Evolutionary conservation across 2,113 vertebrate species (phyloP), one percentile per base, ranked within the genome.

Genomic region (Pluvianellus socialis): DNA sequence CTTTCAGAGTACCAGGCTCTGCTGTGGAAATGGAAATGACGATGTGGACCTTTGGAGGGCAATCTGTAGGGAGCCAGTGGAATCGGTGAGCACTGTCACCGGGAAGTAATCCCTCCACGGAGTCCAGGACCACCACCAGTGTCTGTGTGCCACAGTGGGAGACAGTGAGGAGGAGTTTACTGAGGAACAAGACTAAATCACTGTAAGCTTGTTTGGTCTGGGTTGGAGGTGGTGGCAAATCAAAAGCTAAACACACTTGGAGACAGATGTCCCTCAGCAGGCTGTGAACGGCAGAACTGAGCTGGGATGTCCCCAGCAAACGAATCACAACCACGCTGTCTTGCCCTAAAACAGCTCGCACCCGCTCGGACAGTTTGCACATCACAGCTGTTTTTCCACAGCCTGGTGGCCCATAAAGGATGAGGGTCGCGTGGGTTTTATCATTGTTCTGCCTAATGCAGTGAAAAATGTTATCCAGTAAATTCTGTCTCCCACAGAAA

Each of bases 361-460:
- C 93, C 63, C 97, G 96, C 87, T 98, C 97, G 0, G 98, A 95
- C 52, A 98, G 93, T 70, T 98, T 98, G 88, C 98, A 98, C 76
- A 98, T 96, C 61, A 99, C 71, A 6, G 98, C 82, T 0, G 99
- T 98, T 96, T 99, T 99, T 12, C 99, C 99, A 1, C 98, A 97
- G 30, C 98, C 99, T 0, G 98, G 94, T 6, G 95, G 92, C 1
- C 98, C 98, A 2, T 96, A 96, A 35, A 99, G 94, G 19, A 98
- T 96, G 30, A 99, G 61, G 0, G 98, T 98, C 6, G 76, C 7
- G n/a, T 98, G 98, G 1, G 59, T 40, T 18, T 17, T 23, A 10
- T 45, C 6, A 5, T 97, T 93, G 2, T 96, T 96, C 82, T 97
- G 96, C 94, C 92, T 96, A 80, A 99, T 93, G 61, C 17, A 2